Percentiles rank a stretch among this genome's conserved stretches.
Conservation (phyloP, 2,888 invertebrate genomes). For the Trissoscelio sp. region DNA sequence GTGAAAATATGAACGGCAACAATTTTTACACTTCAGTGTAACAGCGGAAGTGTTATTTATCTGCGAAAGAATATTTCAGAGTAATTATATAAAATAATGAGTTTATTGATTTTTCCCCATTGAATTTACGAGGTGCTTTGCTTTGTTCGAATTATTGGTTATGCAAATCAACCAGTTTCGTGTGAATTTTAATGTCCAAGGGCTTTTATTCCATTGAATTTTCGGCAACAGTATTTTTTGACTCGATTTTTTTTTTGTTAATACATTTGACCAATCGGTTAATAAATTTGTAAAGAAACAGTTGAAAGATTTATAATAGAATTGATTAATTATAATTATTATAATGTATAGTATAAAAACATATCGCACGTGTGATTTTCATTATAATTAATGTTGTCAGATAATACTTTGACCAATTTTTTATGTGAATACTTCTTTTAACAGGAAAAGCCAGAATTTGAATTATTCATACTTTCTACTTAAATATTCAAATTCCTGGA, state of each 20-base stretch:
- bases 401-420: slow-evolving; percentile 5
- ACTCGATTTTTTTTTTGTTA: not conserved
- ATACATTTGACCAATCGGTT: too few relatives aligned
- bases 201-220: slow-evolving; percentile 3
- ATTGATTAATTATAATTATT: not conserved
- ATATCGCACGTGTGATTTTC: too few relatives aligned
- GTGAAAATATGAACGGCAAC: too few relatives aligned
- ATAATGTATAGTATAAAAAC: too few relatives aligned
- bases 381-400: not conserved
- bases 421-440: not conserved
- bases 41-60: too few relatives aligned
- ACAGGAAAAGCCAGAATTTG: slow-evolving; percentile 8
- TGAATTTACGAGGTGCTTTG: slow-evolving; percentile 9
- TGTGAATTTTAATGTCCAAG: slow-evolving; percentile 18
- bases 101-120: slow-evolving; percentile 23
- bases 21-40: too few relatives aligned
- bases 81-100: too few relatives aligned
- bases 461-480: slow-evolving; percentile 32
- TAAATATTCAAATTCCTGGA: slow-evolving; percentile 35
- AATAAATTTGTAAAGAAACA: slow-evolving; percentile 7
- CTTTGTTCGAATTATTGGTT: slow-evolving; percentile 16
- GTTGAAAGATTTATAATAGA: too few relatives aligned
- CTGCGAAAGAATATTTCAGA: too few relatives aligned
- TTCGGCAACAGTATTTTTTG: not conserved
- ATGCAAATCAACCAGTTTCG: slow-evolving; percentile 27